Base-by-base conservation (phyloP, 2,797 vertebrate species). In the Botia kubotai region DNA sequence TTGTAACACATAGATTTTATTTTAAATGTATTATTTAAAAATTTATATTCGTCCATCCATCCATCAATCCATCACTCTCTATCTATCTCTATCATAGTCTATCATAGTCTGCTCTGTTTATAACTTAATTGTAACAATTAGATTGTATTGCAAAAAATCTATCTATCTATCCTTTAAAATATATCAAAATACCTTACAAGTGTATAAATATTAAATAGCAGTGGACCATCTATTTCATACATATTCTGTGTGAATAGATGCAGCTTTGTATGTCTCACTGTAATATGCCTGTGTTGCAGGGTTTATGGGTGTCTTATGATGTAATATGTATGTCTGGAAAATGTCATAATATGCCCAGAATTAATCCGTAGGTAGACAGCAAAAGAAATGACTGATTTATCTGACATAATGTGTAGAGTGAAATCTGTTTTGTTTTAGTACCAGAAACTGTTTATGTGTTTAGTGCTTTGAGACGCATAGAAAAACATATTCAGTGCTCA, bases 381-480 rank as follows among this genome's bases (percentile, higher is more conserved):
- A 36, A 84, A 65, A 48, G 72, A 81, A 78, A 2, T 46, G 62
- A 63, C 36, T 11, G 72, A 23, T 57, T 48, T 62, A 73, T 74
- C 53, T 43, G 52, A 57, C 58, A 58, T 72, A 81, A 82, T 43
- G 52, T 72, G 74, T 60, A 17, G 72, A 77, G 68, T n/a, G 43
- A 17, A 33, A 33, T 57, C 76, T 63, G 75, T 72, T 82, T 77
- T 71, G 75, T 81, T 87, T 86, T 39, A 81, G 74, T 17, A 43
- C 62, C 52, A 53, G 75, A 65, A 57, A 23, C 75, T 65, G 83
- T 80, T 73, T 83, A 62, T 83, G 83, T 84, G 80, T 82, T 85
- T 77, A 80, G 60, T 58, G 63, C 71, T 82, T 68, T 26, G 71
- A 68, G 66, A 67, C 71, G n/a, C 66, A 4, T 80, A 69, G 26